Base-by-base conservation (phyloP, 2,888 invertebrate species). In the Pachliopta kotzebuea region DNA sequence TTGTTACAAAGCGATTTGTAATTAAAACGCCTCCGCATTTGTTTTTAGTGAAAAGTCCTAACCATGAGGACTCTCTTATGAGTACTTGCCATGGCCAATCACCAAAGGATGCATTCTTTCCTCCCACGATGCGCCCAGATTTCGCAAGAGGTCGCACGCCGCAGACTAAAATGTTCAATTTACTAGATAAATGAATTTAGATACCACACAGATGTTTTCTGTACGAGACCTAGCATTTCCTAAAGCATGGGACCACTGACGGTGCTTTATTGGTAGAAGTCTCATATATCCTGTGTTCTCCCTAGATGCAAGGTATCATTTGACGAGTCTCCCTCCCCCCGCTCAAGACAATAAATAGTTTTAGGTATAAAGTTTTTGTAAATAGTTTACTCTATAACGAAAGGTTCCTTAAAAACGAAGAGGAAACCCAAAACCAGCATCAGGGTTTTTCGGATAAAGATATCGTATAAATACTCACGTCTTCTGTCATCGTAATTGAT, bases 21-120 rank as follows among this genome's bases (percentile, higher is more conserved):
- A 98, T 97, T n/a, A 98, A 93, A 0, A 98, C 98, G 2, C 98
- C 98, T 1, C 98, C 98, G 78, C 98, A 98, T 86, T 98, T 98
- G 87, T 98, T 98, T 85, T 98, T 98, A 57, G 97, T 97, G 85
- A 98, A 97, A 23, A 98, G 93, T 0, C 98, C 98, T 54, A 98
- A 90, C 98, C 98, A 98, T 0, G 98, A 98, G 1, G 97, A 96
- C 85, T 98, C 98, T 49, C 97, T 93, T 0, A 98, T 97, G 29
- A 98, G 90, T 0, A 97, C 98, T 78, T 98, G 98, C 98, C 98
- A 98, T 0, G 98, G 98, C 94, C 96, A 98, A 76, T 96, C 96
- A 3, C 98, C 98, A 77, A 97, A 97, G 6, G 93, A 93, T 0
- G 97, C 94, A 63, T 95, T 96, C 84, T 96, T 97, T 3, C 98